Conservation (phyloP, 1,140 invertebrate species). For the Neoseiulus cucumeris region DNA sequence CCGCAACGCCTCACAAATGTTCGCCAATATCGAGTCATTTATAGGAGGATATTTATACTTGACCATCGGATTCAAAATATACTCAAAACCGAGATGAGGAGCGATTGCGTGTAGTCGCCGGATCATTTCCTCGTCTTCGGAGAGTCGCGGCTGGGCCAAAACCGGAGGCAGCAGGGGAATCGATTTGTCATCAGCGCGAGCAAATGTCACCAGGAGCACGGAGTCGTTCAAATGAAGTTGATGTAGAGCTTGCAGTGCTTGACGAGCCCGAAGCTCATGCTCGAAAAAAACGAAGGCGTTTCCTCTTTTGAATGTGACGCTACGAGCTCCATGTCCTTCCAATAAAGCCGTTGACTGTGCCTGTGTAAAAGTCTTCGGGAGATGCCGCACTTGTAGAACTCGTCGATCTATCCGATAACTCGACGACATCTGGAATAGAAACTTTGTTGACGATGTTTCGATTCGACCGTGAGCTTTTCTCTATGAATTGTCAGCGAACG, state of each 20-base stretch:
- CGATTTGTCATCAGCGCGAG: neutral
- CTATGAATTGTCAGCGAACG: too few relatives aligned
- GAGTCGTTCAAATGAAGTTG: neutral
- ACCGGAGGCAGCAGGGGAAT: neutral
- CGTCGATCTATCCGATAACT: neutral
- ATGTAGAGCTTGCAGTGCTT: neutral
- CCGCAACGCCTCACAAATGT: slow-evolving; percentile 52
- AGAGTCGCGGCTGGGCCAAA: neutral
- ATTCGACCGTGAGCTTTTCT: too few relatives aligned
- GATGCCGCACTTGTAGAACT: neutral
- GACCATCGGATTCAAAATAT: slow-evolving; percentile 26
- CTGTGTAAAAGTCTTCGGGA: neutral
- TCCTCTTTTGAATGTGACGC: neutral
- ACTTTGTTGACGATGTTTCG: too few relatives aligned
- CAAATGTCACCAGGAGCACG: neutral
- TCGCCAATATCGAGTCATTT: slow-evolving; percentile 44
- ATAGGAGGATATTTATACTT: slow-evolving; percentile 40
- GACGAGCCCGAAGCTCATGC: neutral
- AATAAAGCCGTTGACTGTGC: neutral
- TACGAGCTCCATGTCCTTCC: neutral
- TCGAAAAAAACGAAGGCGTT: neutral
- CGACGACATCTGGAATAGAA: neutral
- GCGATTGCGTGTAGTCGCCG: slow-evolving; percentile 11
- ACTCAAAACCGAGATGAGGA: slow-evolving; percentile 23
- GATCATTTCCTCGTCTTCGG: neutral